phyloP scores from a whole-genome alignment of 2,888 invertebrate species.

The Aleiodes alternator region DNA sequence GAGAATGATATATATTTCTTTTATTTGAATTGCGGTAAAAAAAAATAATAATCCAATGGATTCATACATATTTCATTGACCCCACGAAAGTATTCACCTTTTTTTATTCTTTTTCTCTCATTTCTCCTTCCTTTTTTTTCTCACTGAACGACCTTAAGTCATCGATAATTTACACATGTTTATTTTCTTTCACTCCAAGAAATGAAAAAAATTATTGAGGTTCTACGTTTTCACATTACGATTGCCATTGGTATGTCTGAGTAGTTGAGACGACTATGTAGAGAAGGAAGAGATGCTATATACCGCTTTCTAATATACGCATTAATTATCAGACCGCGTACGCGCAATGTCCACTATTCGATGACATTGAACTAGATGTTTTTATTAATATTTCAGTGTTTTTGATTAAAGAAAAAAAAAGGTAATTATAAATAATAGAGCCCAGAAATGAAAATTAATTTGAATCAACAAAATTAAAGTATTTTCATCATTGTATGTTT shows the following conservation, averaged over 20 bases:
- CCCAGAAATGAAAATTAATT: too few species aligned
- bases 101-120: not conserved
- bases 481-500: too few species aligned
- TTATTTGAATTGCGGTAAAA: too few species aligned
- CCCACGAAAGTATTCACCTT: not conserved
- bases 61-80: slow-evolving; percentile 15
- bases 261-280: not conserved
- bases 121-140: too few species aligned
- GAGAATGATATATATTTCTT: too few species aligned
- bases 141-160: slow-evolving; percentile 6
- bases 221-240: slow-evolving; percentile 16
- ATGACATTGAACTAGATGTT: slow-evolving; percentile 53
- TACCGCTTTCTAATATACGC: slow-evolving; percentile 56
- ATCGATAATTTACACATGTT: slow-evolving; percentile 8
- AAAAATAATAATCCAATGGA: too few species aligned
- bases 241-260: slow-evolving; percentile 38
- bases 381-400: slow-evolving; percentile 5
- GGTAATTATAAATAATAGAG: too few species aligned
- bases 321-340: slow-evolving; percentile 53
- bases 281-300: slow-evolving; percentile 29
- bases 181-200: not conserved
- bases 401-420: not conserved
- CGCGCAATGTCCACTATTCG: slow-evolving; percentile 48
- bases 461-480: too few species aligned
- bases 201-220: slow-evolving; percentile 32